Evolutionary conservation across 2,113 vertebrate species (phyloP), one percentile per base, ranked within the genome.

Genomic region (Phainopepla nitens): DNA sequence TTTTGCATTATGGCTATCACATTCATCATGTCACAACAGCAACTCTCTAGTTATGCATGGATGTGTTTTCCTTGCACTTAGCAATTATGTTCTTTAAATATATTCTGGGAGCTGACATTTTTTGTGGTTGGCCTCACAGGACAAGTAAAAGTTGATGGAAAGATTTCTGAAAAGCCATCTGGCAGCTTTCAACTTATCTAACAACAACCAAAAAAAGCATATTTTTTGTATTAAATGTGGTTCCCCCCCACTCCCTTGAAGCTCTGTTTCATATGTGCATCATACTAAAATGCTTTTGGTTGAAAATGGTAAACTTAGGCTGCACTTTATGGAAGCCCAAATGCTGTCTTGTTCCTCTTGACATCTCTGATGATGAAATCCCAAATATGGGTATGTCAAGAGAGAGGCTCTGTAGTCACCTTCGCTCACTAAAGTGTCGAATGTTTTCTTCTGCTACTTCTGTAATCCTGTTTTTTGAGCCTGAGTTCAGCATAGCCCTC

Each of bases 71-170:
- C 72, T 86, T 83, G 45, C 76, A 87, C 76, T 89, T 93, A 81
- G 80, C 89, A 94, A 96, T 93, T 96, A 90, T 3, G 42, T 87
- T 93, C 90, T 92, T 94, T 90, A 96, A 93, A 95, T 95, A 94
- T 33, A 78, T 54, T 89, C 62, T 60, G 54, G 90, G 76, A 94
- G 53, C 47, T 85, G 93, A 80, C 81, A 62, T 92, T 83, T 96
- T 93, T 91, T 0, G 6, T 89, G 90, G 87, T 64, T 91, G 77
- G 94, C 64, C 64, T 96, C 90, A 65, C 35, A 92, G 90, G 58
- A 90, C 60, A 91, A 92, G 90, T 80, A 87, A 89, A 96, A 95
- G 81, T 90, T 82, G 86, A 90, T 90, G 93, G 92, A 94, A 96
- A 90, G 76, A 87, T 92, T 95, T 96, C 80, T 90, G 45, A 87